Percentiles rank a stretch among this genome's conserved stretches.
Conservation (phyloP, 2,113 vertebrate genomes). For the Corythornis madagascariensis region DNA sequence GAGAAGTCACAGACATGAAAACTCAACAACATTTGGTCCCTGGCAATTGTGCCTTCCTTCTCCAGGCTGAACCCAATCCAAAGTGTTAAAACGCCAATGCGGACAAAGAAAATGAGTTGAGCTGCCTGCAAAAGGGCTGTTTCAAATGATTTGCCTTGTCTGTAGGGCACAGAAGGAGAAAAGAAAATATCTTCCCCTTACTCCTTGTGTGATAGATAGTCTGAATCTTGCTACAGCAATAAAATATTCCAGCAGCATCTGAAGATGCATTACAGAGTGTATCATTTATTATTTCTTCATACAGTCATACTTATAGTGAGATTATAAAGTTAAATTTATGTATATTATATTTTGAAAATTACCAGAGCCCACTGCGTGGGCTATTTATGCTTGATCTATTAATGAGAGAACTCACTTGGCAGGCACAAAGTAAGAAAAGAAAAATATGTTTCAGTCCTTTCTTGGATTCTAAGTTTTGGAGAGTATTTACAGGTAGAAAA, state of each 20-base stretch:
- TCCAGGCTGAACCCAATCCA: not conserved
- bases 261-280: slow-evolving; percentile 43
- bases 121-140: not conserved
- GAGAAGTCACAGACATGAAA: not conserved
- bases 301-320: slow-evolving; percentile 50
- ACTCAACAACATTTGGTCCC: not conserved
- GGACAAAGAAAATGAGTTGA: not conserved
- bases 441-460: slow-evolving; percentile 46
- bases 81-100: not conserved
- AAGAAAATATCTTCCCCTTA: not conserved
- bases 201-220: not conserved
- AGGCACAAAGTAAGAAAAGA: slow-evolving; percentile 61
- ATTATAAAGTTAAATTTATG: slow-evolving; percentile 79
- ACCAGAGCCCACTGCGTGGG: slow-evolving; percentile 58
- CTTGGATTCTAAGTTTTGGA: slow-evolving; percentile 37
- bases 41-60: not conserved
- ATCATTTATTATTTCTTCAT: slow-evolving; percentile 70
- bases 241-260: slow-evolving; percentile 36
- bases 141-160: not conserved
- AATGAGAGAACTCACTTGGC: slow-evolving; percentile 63
- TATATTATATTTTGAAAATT: slow-evolving; percentile 73
- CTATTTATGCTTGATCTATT: slow-evolving; percentile 71
- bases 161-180: not conserved
- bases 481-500: not conserved
- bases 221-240: slow-evolving; percentile 35